These are phyloP conservation scores for Oceanites oceanicus DNA, from an alignment of 2,113 vertebrate species.

Conservation along the genomic window DNA sequence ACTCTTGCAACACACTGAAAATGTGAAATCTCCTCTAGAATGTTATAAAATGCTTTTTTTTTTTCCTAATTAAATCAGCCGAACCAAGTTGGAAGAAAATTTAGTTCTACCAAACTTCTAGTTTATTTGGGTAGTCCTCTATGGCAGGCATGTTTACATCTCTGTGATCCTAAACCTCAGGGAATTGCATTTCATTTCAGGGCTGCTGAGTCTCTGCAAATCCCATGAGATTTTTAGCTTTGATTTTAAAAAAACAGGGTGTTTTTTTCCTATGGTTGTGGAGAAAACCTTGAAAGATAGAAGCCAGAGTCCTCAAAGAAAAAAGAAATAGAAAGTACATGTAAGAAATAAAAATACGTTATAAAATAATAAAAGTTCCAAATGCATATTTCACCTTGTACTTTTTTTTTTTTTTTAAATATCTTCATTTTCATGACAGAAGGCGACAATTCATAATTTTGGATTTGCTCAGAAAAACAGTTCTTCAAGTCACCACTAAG, in stretches of 20 bases:
- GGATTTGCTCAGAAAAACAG: background rate
- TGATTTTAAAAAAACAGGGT: background rate
- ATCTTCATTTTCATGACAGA: background rate
- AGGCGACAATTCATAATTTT: background rate
- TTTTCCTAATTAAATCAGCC: background rate
- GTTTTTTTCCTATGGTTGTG: background rate
- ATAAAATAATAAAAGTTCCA: background rate
- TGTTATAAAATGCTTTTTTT: background rate
- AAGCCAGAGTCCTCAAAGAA: background rate
- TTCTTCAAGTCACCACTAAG: background rate
- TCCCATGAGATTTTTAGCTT: background rate
- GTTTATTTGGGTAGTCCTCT: background rate
- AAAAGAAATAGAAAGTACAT: background rate
- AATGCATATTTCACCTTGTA: background rate
- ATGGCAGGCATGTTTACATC: background rate
- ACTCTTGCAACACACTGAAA: background rate
- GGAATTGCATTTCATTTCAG: constrained; percentile 17
- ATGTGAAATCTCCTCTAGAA: background rate
- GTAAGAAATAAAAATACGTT: background rate
- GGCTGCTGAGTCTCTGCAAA: background rate
- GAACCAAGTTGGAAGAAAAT: background rate
- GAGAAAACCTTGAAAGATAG: background rate
- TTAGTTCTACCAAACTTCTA: background rate
- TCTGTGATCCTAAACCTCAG: background rate
- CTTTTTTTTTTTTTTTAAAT: background rate